Conservation (phyloP, 1,140 invertebrate genomes). For the Marisa cornuarietis region DNA sequence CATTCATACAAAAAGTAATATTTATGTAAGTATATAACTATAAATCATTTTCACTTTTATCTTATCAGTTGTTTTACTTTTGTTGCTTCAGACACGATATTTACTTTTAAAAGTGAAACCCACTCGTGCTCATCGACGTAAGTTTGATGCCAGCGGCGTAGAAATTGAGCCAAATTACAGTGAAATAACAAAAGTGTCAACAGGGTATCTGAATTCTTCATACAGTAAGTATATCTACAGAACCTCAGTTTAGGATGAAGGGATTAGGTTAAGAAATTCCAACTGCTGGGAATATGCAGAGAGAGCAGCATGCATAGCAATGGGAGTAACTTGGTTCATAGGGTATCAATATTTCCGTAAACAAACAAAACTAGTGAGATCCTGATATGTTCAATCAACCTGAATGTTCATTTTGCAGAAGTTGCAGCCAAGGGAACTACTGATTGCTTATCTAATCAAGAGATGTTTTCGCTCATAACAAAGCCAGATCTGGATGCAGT, state of each 20-base stretch:
- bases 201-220: slow-evolving; percentile 57
- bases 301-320: too few species aligned
- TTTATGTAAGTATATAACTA: background rate
- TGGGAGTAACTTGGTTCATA: too few species aligned
- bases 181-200: slow-evolving; percentile 54
- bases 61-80: background rate
- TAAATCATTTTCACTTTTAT: background rate
- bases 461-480: slow-evolving; percentile 31
- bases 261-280: background rate
- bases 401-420: slow-evolving; percentile 34
- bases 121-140: slow-evolving; percentile 41
- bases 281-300: background rate
- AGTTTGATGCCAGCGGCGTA: slow-evolving; percentile 48
- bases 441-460: slow-evolving; percentile 38
- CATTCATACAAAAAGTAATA: background rate
- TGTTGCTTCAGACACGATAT: slow-evolving; percentile 43
- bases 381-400: too few species aligned
- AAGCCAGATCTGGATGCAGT: slow-evolving; percentile 33
- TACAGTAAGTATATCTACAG: slow-evolving; percentile 46
- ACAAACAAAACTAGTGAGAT: too few species aligned
- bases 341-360: too few species aligned
- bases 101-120: slow-evolving; percentile 44
- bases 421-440: slow-evolving; percentile 49
- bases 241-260: background rate
- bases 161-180: slow-evolving; percentile 60